Evolutionary conservation across 2,888 invertebrate species (phyloP).

Genomic region (Odontomyia ornata): DNA sequence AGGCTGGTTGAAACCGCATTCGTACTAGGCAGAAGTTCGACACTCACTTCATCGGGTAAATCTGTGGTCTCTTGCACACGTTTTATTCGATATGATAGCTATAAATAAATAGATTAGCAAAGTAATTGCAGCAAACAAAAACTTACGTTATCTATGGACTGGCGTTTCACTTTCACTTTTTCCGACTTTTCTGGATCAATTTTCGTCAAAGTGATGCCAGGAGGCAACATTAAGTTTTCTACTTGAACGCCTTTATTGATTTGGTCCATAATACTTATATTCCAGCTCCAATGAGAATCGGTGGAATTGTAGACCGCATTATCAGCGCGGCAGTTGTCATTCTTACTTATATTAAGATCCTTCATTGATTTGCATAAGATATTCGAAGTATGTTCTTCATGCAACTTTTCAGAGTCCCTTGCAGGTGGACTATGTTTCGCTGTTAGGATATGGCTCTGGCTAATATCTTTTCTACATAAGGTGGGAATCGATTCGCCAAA

Average conservation of each 20-base stretch:
- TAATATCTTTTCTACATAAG: not conserved
- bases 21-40: not conserved
- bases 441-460: no score
- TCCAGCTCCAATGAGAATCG: constrained; percentile 47
- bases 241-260: constrained; percentile 66
- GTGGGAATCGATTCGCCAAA: not conserved
- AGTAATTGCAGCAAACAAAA: not conserved
- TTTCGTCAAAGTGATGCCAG: constrained; percentile 82
- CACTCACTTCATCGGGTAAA: not conserved
- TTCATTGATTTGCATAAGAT: constrained; percentile 50
- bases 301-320: no score
- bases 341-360: constrained; percentile 48
- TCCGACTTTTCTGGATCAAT: constrained; percentile 69
- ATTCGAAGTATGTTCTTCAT: constrained; percentile 44
- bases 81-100: not conserved
- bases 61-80: no score
- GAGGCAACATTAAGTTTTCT: constrained; percentile 74
- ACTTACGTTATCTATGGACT: constrained; percentile 60
- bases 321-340: constrained; percentile 47
- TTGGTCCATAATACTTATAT: constrained; percentile 65
- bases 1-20: not conserved
- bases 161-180: constrained; percentile 60
- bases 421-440: not conserved
- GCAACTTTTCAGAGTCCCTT: not conserved
- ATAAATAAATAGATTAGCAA: not conserved